Evolutionary conservation across 2,888 invertebrate genomes (phyloP).

Genomic region (Parthenolecanium corni): DNA sequence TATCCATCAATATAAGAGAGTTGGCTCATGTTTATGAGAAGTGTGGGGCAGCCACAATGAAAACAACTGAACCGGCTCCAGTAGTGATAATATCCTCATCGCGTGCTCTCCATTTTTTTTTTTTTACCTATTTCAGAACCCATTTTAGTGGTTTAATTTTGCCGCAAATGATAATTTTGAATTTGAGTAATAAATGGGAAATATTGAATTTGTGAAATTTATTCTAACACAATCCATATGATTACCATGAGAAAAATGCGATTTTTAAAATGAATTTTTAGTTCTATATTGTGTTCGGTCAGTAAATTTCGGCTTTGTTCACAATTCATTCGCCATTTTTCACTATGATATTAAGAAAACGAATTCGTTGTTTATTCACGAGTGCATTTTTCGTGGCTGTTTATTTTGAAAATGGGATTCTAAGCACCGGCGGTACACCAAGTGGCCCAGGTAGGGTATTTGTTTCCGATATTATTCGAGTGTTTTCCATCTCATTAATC

Average conservation of each 20-base stretch:
- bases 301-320: neutral
- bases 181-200: too few relatives aligned
- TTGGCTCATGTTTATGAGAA: too few relatives aligned
- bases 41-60: neutral
- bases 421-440: neutral
- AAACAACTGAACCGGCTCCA: constrained; percentile 15
- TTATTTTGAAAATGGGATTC: constrained; percentile 21
- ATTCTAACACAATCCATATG: too few relatives aligned
- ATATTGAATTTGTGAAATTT: too few relatives aligned
- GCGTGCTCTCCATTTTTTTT: constrained; percentile 2
- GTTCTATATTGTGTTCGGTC: neutral
- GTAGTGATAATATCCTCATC: neutral
- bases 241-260: too few relatives aligned
- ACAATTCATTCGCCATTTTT: neutral
- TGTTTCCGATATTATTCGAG: too few relatives aligned
- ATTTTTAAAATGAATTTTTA: too few relatives aligned
- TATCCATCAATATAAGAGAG: too few relatives aligned
- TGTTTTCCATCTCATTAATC: too few relatives aligned
- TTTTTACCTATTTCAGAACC: too few relatives aligned
- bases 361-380: neutral
- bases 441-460: neutral
- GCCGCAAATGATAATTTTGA: too few relatives aligned
- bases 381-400: neutral
- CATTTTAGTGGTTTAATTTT: too few relatives aligned
- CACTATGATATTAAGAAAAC: constrained; percentile 8